Evolutionary conservation across 2,113 vertebrate genomes (phyloP), one percentile per base, ranked within the genome.

Genomic region (Pelobates fuscus): DNA sequence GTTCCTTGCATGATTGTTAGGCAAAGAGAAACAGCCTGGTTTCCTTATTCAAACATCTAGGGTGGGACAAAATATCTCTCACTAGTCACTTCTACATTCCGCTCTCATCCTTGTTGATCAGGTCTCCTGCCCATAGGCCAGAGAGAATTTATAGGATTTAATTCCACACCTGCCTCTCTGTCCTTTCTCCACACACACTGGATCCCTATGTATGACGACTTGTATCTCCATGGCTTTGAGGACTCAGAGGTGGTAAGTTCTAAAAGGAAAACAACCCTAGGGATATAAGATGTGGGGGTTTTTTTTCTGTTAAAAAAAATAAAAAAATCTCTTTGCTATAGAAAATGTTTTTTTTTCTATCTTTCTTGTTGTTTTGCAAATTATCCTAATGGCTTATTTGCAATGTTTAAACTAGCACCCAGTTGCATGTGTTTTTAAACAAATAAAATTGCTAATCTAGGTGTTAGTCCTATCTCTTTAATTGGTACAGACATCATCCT

Each of bases 191-290:
- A 76, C 55, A 24, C 74, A 82, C n/a, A n/a, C n/a, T 78, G 80
- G 83, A 78, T 81, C 82, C 88, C 81, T 84, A 89, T 89, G 88
- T 88, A 89, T 84, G 88, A 88, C 81, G 87, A 88, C 81, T 85
- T 87, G 80, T 88, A 83, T 82, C 83, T 85, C 81, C 88, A 87
- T 87, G 87, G 88, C 81, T 87, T 89, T 81, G 87, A 89, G 81
- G 88, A 89, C 84, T 87, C 86, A 71, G 88, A 88, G 83, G 86
- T 85, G 88, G 88, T 88, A 82, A 89, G 88, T 83, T 49, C 44
- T 17, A 3, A 49, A 17, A 12, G 81, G 32, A 37, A 44, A 20
- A 54, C 12, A 29, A 25, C 2, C 11, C 6, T 18, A 27, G n/a
- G n/a, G 37, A 63, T 21, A 46, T 49, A 27, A 18, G 46, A 10